A percentile compares a stretch with the other conserved stretches of the same genome.
Conservation (phyloP, 2,797 vertebrate genomes). For the Sarcophilus harrisii region DNA sequence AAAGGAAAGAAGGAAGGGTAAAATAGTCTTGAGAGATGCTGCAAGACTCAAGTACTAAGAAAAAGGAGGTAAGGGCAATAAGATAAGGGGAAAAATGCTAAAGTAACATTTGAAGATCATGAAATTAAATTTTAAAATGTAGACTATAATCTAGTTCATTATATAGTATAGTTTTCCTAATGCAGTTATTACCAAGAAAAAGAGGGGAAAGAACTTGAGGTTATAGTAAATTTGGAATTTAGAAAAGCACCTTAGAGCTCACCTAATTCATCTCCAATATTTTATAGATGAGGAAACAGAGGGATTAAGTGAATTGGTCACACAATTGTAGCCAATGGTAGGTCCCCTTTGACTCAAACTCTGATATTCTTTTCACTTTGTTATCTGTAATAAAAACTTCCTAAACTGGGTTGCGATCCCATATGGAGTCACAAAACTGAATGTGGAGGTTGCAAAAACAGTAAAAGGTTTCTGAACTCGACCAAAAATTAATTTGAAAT, state of each 20-base stretch:
- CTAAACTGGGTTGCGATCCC: too few relatives aligned
- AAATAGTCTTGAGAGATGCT: background rate
- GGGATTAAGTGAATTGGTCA: background rate
- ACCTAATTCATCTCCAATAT: background rate
- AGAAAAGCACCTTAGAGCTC: background rate
- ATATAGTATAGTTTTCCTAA: background rate
- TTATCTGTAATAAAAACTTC: background rate
- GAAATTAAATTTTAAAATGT: conserved; percentile 42
- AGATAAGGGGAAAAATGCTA: background rate
- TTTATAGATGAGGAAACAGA: background rate
- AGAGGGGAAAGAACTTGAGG: background rate
- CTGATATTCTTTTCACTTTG: background rate
- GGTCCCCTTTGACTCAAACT: background rate
- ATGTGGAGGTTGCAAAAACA: too few relatives aligned
- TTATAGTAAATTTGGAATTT: background rate
- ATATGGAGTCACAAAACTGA: too few relatives aligned
- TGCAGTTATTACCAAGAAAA: background rate
- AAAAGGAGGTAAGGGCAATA: background rate
- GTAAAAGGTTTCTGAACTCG: too few relatives aligned
- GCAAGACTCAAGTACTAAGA: background rate
- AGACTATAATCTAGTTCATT: background rate
- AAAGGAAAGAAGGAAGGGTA: background rate
- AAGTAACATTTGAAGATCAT: conserved; percentile 26
- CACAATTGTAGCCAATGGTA: background rate
- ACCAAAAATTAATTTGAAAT: too few relatives aligned